Base-by-base conservation (phyloP, 2,888 invertebrate species). In the Zygaena filipendulae region DNA sequence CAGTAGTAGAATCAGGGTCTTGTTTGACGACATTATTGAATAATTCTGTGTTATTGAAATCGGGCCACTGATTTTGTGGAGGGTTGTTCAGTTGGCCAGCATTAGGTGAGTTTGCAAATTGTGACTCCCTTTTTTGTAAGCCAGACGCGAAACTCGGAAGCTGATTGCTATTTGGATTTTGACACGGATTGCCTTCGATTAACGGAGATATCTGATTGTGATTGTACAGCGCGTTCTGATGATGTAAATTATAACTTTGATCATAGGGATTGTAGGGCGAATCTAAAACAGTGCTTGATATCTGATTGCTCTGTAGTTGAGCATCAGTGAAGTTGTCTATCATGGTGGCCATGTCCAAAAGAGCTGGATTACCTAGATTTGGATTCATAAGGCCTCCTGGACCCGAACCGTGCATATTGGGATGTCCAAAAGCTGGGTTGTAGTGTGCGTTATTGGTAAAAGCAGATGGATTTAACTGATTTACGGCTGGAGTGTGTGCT, bases 271-370 rank as follows among this genome's bases (percentile, higher is more conserved):
- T 80, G 40, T 85, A 84, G 6, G 87, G 86, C 3, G 85, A 85
- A 54, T 91, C 91, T 45, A 90, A 64, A 3, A 91, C 91, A 8
- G 91, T 92, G 51, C 92, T 92, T 20, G 92, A 91, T 40, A 91
- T 90, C 64, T 91, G 91, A 52, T 91, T 90, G 53, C 90, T 92
- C 63, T 92, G 92, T 16, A 92, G 66, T 52, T 91, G 91, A 10
- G 87, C 87, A 49, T 89, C 88, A 18, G 86, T 86, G 64, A 89
- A 88, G 44, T 87, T 87, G 40, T 89, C 89, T 38, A 89, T 86
- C 87, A 89, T 88, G 4, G 87, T 82, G 19, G 87, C 87, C 88
- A 88, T 88, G 47, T 89, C 88, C 42, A 88, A 64, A 8, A 88
- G 71, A 14, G 85, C 85, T 18, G 85, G 81, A 42, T 81, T 81